Evolutionary conservation across 2,797 vertebrate genomes (phyloP).

Genomic region (Parauchenoglanis punctatus): DNA sequence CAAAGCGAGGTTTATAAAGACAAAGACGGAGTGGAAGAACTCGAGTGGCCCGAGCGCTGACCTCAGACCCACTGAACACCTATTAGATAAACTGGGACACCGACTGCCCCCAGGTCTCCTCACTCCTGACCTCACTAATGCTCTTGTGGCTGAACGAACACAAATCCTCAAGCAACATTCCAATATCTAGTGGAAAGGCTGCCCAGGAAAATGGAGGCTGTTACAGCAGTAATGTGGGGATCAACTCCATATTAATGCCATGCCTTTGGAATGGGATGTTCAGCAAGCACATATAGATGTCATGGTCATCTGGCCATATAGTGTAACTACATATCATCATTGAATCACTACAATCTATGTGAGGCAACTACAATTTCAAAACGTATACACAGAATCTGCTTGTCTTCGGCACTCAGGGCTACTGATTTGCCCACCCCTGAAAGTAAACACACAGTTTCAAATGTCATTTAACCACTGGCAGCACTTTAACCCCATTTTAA

Average conservation of each 20-base stretch:
- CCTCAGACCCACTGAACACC: neutral
- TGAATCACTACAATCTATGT: too few species aligned
- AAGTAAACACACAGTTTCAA: neutral
- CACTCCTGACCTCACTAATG: neutral
- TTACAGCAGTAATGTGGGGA: neutral
- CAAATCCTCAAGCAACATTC: neutral
- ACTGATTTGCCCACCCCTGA: neutral
- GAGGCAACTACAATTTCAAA: neutral
- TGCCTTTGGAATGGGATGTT: neutral
- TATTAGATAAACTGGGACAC: neutral
- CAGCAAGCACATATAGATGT: neutral
- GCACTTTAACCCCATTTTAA: neutral
- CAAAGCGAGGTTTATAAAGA: neutral
- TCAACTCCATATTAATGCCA: neutral
- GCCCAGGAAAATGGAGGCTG: neutral
- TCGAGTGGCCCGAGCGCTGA: neutral
- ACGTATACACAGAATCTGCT: neutral
- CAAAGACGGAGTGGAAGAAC: neutral
- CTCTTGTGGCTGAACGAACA: slow-evolving; percentile 5
- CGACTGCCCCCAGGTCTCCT: neutral
- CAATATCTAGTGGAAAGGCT: neutral
- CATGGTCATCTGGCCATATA: neutral
- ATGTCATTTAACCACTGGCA: neutral
- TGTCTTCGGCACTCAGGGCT: neutral
- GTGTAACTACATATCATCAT: neutral